Evolutionary conservation across 2,888 invertebrate genomes (phyloP), one percentile per base, ranked within the genome.

Genomic region (Cryptocheilus praepositus): DNA sequence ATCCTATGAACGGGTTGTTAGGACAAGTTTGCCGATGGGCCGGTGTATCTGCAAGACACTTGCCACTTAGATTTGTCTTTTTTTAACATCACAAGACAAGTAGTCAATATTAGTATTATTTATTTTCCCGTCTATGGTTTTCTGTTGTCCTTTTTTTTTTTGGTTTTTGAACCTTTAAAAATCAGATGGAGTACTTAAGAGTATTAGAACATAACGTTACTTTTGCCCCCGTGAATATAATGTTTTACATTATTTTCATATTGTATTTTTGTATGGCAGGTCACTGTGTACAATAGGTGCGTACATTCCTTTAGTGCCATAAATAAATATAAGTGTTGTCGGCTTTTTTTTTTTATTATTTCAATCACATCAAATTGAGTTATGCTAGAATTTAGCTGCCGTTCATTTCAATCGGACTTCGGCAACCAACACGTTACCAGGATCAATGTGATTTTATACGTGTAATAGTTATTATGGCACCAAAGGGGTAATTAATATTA

Each of bases 21-120:
- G 61, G 22, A 61, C 70, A 74, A 70, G 56, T 74, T 64, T 73
- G 64, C 49, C 60, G 25, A 70, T 63, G 66, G 69, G 72, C 25
- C 28, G 55, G 21, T 73, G 51, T 70, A 64, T 58, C 4, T 22
- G 22, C 15, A 19, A 16, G 19, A 19, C 45, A 58, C 18, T 22
- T 11, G 36, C 36, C 36, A 8, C 36, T 36, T 22, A 13, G 46
- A 25, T 13, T 63, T 77, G 49, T 53, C 46, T 61, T 60, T 74
- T 68, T 57, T 64, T 71, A 45, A 61, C 55, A 52, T 46, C 55
- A 52, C 44, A 51, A 60, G 58, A 53, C 53, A 58, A 57, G 64
- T 51, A 66, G 5, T 64, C 51, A 56, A 55, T 36, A 44, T 16
- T 62, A 62, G 52, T 43, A 64, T 64, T 55, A 70, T 68, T 76